Percentiles rank a stretch among this genome's conserved stretches.
These are phyloP conservation scores for Artibeus jamaicensis DNA, from an alignment of 2,797 vertebrate genomes.

Conservation along the genomic window DNA sequence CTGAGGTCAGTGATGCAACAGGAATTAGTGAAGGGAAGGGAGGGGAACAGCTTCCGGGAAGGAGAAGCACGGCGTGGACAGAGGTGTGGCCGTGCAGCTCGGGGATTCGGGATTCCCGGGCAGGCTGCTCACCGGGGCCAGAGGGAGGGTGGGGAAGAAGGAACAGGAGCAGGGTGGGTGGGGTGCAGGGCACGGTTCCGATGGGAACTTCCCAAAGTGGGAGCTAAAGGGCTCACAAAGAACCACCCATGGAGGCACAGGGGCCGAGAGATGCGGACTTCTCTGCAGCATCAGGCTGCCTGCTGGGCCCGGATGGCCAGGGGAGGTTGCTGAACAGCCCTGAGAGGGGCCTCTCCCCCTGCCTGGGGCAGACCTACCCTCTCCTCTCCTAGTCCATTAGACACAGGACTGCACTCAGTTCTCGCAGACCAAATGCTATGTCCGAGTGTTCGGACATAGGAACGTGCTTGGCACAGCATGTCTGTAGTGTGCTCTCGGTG, in stretches of 20 bases:
- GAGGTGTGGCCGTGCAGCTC: accelerated
- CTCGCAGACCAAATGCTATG: neutral
- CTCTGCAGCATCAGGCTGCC: neutral
- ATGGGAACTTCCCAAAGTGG: neutral
- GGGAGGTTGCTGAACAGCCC: neutral
- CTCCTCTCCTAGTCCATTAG: neutral
- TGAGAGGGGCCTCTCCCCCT: neutral
- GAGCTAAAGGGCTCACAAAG: neutral
- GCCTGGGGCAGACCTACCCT: neutral
- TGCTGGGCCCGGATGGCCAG: neutral
- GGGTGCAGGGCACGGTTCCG: neutral
- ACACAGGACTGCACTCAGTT: neutral
- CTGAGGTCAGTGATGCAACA: neutral
- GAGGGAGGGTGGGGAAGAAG: neutral
- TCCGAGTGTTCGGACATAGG: neutral
- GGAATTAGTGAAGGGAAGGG: neutral
- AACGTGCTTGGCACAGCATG: neutral
- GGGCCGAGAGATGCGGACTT: neutral
- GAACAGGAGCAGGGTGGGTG: accelerated
- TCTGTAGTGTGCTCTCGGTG: slow-evolving; percentile 22
- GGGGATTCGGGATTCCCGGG: accelerated
- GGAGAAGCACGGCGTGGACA: accelerated
- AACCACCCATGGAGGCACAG: neutral
- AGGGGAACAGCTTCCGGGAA: accelerated
- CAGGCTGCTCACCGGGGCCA: neutral